These are phyloP conservation scores for Halictus quadricinctus DNA, from an alignment of 2,888 invertebrate species.

Conservation along the genomic window DNA sequence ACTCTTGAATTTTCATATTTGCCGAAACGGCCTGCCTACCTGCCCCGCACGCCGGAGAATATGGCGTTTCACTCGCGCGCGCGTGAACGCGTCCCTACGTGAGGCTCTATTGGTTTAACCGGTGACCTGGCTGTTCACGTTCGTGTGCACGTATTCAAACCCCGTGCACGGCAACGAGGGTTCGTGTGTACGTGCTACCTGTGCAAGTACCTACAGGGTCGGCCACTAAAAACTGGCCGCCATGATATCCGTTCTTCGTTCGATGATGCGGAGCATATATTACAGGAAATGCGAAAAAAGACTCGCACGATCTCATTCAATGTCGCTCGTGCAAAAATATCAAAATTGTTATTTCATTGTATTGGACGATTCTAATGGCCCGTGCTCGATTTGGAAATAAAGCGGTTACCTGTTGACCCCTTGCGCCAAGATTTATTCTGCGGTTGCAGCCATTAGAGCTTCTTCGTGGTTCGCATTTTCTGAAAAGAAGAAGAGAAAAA, in stretches of 20 bases:
- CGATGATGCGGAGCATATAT: neutral
- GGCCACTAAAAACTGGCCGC: neutral
- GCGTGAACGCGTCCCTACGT: neutral
- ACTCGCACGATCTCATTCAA: neutral
- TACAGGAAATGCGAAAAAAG: neutral
- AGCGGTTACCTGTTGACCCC: too few relatives aligned
- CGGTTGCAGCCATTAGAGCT: neutral
- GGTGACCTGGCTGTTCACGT: conserved; percentile 13
- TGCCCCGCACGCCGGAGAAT: neutral
- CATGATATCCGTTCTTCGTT: neutral
- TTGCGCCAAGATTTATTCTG: too few relatives aligned
- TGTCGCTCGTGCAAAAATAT: neutral
- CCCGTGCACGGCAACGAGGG: neutral
- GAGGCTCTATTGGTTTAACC: conserved; percentile 14
- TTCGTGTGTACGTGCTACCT: conserved; percentile 12
- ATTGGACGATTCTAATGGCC: neutral
- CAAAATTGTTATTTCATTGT: neutral
- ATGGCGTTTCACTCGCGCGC: neutral
- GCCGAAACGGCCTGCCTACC: neutral
- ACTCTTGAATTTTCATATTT: conserved; percentile 42
- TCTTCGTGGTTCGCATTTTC: neutral
- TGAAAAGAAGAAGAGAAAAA: neutral
- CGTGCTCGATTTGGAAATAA: too few relatives aligned
- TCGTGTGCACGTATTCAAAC: conserved; percentile 19
- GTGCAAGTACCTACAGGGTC: neutral